A percentile compares a stretch with the other conserved stretches of the same genome.
These are phyloP conservation scores for Carassius auratus DNA, from an alignment of 2,113 vertebrate genomes.

Conservation along the genomic window DNA sequence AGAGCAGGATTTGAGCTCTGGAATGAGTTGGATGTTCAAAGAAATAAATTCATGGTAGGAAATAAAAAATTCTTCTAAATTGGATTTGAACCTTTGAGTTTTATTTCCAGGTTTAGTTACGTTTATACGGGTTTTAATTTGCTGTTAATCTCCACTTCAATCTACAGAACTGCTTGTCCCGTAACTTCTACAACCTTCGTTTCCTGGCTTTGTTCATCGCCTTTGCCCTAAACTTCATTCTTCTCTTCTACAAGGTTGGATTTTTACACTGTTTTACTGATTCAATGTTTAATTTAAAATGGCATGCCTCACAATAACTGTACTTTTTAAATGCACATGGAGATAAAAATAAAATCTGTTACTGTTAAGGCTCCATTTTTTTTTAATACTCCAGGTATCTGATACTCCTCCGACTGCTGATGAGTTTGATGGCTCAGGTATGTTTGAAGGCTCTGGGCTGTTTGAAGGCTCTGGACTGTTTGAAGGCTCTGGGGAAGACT, in stretches of 20 bases:
- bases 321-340: background rate
- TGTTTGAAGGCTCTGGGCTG: constrained; percentile 73
- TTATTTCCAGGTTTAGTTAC: background rate
- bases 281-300: background rate
- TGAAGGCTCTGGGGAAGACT: constrained; percentile 72
- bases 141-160: background rate
- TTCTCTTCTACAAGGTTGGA: constrained; percentile 89
- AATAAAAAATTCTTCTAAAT: background rate
- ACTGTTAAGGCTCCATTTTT: background rate
- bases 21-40: constrained; percentile 88
- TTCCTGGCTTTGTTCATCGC: constrained; percentile 90
- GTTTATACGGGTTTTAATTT: background rate
- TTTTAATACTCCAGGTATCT: constrained; percentile 79
- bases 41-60: constrained; percentile 87
- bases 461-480: constrained; percentile 76
- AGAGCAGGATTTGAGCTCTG: constrained; percentile 82
- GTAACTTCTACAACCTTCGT: constrained; percentile 93
- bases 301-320: background rate
- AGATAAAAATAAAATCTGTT: background rate
- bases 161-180: constrained; percentile 88
- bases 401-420: constrained; percentile 80
- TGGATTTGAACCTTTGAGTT: background rate
- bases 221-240: constrained; percentile 93
- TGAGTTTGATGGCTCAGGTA: constrained; percentile 71
- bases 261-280: no score